These are phyloP conservation scores for Hecatera dysodea DNA, from an alignment of 2,888 invertebrate genomes.

Conservation along the genomic window DNA sequence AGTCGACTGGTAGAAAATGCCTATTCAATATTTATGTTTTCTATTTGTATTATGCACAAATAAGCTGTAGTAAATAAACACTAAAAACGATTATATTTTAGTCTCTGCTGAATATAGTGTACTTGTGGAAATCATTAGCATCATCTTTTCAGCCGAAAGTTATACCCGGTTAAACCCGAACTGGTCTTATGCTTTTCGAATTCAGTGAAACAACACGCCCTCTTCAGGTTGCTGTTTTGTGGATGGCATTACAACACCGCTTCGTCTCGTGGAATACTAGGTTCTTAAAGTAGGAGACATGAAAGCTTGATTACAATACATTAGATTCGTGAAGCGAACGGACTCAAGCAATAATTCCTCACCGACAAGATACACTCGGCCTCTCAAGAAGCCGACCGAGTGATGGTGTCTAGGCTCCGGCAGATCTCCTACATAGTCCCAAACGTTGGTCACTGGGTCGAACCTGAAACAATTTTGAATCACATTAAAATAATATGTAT, in stretches of 20 bases:
- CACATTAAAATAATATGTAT: background rate
- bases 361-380: constrained; percentile 93
- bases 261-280: background rate
- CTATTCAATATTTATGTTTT: too few relatives aligned
- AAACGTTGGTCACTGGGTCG: constrained; percentile 91
- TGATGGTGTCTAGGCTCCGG: constrained; percentile 94
- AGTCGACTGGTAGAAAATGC: too few relatives aligned
- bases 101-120: background rate
- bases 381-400: constrained; percentile 91
- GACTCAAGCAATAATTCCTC: constrained; percentile 58
- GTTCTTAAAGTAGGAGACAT: background rate
- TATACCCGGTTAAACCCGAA: too few relatives aligned
- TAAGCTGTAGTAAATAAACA: too few relatives aligned
- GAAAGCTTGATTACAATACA: background rate
- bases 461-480: constrained; percentile 78
- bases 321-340: background rate
- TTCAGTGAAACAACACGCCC: background rate
- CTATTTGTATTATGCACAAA: too few relatives aligned
- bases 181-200: background rate
- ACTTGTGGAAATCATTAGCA: background rate
- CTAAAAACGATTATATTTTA: background rate
- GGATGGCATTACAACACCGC: too few relatives aligned
- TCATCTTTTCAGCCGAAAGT: background rate
- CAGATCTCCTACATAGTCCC: constrained; percentile 93
- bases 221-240: background rate